Conservation (phyloP, 2,113 vertebrate species). For the Mesembrinibis cayennensis region DNA sequence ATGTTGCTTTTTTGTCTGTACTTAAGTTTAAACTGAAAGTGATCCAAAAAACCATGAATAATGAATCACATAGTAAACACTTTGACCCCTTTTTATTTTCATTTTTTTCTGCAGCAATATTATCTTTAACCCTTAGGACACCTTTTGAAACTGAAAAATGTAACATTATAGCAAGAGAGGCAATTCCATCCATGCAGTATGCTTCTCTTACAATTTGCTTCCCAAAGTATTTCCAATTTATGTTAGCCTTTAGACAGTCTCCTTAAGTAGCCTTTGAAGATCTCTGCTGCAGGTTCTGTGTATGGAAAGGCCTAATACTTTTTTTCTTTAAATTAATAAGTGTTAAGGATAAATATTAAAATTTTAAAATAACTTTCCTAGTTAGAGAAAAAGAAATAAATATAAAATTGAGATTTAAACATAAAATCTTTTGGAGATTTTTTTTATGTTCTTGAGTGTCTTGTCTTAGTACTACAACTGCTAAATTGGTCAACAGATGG, state of each 20-base stretch:
- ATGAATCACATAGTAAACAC: not conserved
- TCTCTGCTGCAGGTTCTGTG: not conserved
- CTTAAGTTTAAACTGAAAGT: not conserved
- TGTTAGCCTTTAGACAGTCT: not conserved
- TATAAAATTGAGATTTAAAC: not conserved
- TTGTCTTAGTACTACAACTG: not conserved
- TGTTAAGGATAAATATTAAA: not conserved
- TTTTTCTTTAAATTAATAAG: not conserved
- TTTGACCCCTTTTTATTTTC: not conserved
- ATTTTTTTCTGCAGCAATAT: not conserved
- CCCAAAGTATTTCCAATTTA: not conserved
- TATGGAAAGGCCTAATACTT: not conserved
- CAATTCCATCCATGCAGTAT: not conserved
- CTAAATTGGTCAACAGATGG: conserved; percentile 50
- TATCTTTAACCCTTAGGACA: not conserved
- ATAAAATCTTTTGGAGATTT: not conserved
- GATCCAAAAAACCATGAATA: not conserved
- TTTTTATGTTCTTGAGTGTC: not conserved
- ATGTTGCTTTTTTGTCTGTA: not conserved
- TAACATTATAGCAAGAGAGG: not conserved
- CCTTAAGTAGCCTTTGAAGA: not conserved
- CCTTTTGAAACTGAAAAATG: not conserved
- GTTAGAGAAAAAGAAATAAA: not conserved
- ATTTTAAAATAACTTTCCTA: not conserved
- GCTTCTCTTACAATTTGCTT: not conserved